Base-by-base conservation (phyloP, 2,888 invertebrate genomes). In the Epirrita christyi region DNA sequence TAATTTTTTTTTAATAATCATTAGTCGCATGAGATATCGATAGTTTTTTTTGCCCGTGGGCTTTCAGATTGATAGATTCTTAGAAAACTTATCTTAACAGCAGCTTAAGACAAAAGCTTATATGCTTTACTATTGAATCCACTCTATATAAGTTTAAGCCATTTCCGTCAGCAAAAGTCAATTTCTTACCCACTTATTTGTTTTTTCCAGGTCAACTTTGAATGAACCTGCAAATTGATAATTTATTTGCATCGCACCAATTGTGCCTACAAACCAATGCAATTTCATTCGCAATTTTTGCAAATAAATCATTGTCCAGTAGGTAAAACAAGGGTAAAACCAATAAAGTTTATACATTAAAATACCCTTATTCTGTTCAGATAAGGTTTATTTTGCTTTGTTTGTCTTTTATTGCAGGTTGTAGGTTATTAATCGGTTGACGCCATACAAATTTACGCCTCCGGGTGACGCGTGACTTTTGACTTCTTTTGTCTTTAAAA, bases 381-480 rank as follows among this genome's bases (percentile, higher is more conserved):
- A 48, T 61, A 72, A 11, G 51, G 69, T 64, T 60, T 8, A 62
- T 55, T 59, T 55, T 69, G 7, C 9, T 1, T 34, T 40, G 21
- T 59, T 56, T 56, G 6, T 15, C 4, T 47, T 47, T 29, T 10
- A n/a, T 11, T 15, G 61, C 55, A 27, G 32, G 7, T 70, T 65
- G 74, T 42, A 1, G 29, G 61, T 68, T 72, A 71, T 75, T 21
- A 75, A 76, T 75, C 66, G 67, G 63, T 59, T 64, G 64, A 68
- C 63, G 70, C 71, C 66, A 58, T 61, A 63, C 70, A 66, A 65
- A 72, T 65, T 66, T 32, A 48, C 67, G 84, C 85, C 86, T 76
- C 69, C 73, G 80, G 85, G 82, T 82, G 80, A 80, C 78, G 78
- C 73, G 78, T 77, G 80, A 81, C 75, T 83, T 80, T 80, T 81